A percentile compares a stretch with the other conserved stretches of the same genome.
phyloP scores from a whole-genome alignment of 1,140 invertebrate species.

The Asbolus verrucosus region DNA sequence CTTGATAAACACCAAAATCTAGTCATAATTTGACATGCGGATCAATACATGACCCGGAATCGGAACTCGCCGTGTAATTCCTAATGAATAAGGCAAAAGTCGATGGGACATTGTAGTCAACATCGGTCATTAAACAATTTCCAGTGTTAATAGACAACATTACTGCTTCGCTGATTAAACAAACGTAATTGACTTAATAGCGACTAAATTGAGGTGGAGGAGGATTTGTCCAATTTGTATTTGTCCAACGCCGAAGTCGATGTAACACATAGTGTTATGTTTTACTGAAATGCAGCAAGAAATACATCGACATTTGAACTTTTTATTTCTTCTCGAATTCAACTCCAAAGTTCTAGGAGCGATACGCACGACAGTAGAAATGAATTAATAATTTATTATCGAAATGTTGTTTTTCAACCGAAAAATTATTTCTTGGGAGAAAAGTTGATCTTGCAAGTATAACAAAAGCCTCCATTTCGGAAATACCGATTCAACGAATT shows the following conservation, averaged over 20 bases:
- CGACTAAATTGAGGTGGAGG: slow-evolving; percentile 14
- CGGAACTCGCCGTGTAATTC: neutral
- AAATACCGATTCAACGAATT: slow-evolving; percentile 18
- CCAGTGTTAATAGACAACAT: slow-evolving; percentile 18
- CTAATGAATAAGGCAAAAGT: slow-evolving; percentile 18
- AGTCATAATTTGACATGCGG: slow-evolving; percentile 8
- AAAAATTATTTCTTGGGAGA: slow-evolving; percentile 3
- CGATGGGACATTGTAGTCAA: slow-evolving; percentile 13
- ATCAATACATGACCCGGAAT: neutral
- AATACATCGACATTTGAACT: too few species aligned
- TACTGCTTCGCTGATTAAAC: slow-evolving; percentile 31
- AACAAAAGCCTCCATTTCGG: too few species aligned
- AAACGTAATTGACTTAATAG: slow-evolving; percentile 33
- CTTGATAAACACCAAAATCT: slow-evolving; percentile 15
- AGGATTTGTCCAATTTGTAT: slow-evolving; percentile 19
- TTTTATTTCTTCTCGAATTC: too few species aligned
- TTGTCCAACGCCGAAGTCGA: too few species aligned
- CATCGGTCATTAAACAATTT: slow-evolving; percentile 34
- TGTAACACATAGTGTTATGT: too few species aligned
- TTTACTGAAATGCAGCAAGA: too few species aligned
- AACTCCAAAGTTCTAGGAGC: too few species aligned
- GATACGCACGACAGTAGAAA: too few species aligned
- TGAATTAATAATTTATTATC: too few species aligned
- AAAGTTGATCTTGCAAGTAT: slow-evolving; percentile 8
- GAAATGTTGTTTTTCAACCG: too few species aligned